Percentiles rank a stretch among this genome's conserved stretches.
phyloP scores from a whole-genome alignment of 2,797 vertebrate species.

The Okamejei kenojei region DNA sequence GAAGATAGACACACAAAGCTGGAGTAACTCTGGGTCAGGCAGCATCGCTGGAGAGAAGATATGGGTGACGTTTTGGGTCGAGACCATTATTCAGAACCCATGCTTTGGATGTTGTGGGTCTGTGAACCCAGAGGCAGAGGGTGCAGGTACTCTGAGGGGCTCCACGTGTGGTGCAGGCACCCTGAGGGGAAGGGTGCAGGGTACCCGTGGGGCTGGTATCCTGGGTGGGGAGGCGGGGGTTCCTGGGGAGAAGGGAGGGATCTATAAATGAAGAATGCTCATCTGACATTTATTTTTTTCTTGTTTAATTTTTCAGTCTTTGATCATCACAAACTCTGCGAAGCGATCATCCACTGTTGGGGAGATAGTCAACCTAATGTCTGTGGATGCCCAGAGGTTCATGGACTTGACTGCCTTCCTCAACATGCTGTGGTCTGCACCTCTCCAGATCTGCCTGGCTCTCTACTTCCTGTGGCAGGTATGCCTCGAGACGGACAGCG shows the following conservation, averaged over 20 bases:
- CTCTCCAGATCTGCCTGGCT: slow-evolving; percentile 82
- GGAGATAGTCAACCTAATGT: slow-evolving; percentile 94
- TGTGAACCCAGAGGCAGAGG: background rate
- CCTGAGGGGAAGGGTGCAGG: too few species aligned
- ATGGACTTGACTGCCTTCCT: slow-evolving; percentile 81
- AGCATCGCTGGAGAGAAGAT: too few species aligned
- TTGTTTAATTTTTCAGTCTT: slow-evolving; percentile 59
- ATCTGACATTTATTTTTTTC: background rate
- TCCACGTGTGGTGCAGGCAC: too few species aligned
- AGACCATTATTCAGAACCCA: background rate
- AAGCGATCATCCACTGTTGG: slow-evolving; percentile 83
- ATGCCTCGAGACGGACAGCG: background rate
- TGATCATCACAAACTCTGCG: slow-evolving; percentile 83
- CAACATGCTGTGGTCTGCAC: slow-evolving; percentile 90
- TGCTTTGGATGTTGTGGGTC: too few species aligned
- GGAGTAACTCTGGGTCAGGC: too few species aligned
- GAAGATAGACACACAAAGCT: too few species aligned
- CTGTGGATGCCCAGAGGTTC: slow-evolving; percentile 88
- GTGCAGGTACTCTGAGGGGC: too few species aligned
- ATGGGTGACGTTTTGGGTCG: too few species aligned
- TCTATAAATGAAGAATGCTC: background rate
- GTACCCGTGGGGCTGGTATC: too few species aligned
- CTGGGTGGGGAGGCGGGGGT: too few species aligned
- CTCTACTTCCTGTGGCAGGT: slow-evolving; percentile 95
- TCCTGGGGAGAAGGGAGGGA: background rate